Evolutionary conservation across 2,888 invertebrate genomes (phyloP).

Genomic region (Himalopsyche japonica): DNA sequence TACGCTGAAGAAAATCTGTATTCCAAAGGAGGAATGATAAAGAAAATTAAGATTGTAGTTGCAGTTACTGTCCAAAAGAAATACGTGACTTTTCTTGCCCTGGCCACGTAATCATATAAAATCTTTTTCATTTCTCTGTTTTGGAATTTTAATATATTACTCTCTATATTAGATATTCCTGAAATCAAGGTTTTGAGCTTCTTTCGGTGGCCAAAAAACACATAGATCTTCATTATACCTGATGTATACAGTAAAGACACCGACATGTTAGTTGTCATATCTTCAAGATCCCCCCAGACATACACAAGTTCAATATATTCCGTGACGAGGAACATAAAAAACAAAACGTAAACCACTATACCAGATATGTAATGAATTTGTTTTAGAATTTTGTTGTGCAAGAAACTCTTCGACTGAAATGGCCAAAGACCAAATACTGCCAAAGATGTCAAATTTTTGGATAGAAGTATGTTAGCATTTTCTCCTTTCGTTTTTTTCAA

Average conservation of each 20-base stretch:
- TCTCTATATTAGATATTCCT: conserved; percentile 19
- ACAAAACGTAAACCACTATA: conserved; percentile 13
- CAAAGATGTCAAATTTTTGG: conserved; percentile 26
- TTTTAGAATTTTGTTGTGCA: conserved; percentile 17
- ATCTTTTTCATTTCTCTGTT: neutral
- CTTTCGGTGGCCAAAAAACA: conserved; percentile 16
- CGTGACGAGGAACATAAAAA: conserved; percentile 31
- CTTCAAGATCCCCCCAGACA: conserved; percentile 34
- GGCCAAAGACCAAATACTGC: conserved; percentile 33
- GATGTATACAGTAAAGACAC: conserved; percentile 30
- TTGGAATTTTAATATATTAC: conserved; percentile 18
- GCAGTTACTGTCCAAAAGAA: conserved; percentile 32
- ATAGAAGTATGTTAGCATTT: conserved; percentile 6
- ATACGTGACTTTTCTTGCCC: conserved; percentile 23
- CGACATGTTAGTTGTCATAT: conserved; percentile 37
- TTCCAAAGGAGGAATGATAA: conserved; percentile 28
- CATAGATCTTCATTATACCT: conserved; percentile 27
- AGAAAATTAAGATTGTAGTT: conserved; percentile 23
- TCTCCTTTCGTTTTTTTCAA: neutral
- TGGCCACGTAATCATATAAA: conserved; percentile 11
- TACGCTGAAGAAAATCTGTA: conserved; percentile 27
- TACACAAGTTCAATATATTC: conserved; percentile 30
- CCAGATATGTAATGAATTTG: conserved; percentile 15
- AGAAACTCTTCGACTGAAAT: conserved; percentile 21
- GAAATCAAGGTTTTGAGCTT: conserved; percentile 18